Base-by-base conservation (phyloP, 2,113 vertebrate genomes). In the Lophura nycthemera region DNA sequence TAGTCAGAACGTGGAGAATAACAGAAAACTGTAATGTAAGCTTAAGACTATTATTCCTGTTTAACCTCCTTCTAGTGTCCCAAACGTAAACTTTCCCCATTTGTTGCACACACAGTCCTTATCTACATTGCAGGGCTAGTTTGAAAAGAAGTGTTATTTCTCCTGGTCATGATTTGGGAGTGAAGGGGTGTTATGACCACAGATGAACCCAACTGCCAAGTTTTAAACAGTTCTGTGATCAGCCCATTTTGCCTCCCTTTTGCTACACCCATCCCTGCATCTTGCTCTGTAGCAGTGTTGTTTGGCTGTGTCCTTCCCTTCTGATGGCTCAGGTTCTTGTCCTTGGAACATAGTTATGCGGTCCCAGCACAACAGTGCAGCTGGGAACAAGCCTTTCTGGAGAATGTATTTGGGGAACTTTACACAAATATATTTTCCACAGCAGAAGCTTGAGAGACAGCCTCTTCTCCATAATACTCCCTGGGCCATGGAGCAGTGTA, bases 101-200 rank as follows among this genome's bases (percentile, higher is more conserved):
- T 7, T 22, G 32, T 47, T 86, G 52, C 38, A 38, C 70, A 57
- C 63, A 69, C 42, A 81, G 45, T 14, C 25, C 47, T 92, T 79
- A 56, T 65, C 87, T 83, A 40, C 47, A 65, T 17, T 75, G 74
- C 52, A 43, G 36, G 47, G 32, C 29, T 82, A 57, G 21, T 82
- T 92, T 82, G 74, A 69, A 89, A 80, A 72, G 47, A 82, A 64
- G 34, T 59, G n/a, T 83, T 70, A n/a, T 86, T 93, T 64, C 19
- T 73, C 42, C 71, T 4, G 1, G 59, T 83, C 63, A 63, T 59
- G 30, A 65, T 74, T 42, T 71, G 24, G 56, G 69, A 88, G 27
- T 63, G 80, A 86, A 93, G 69, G 20, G 50, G 80, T 57, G 83
- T 25, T 20, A 22, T 83, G 70, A 64, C n/a, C 73, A 78, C 60